Conservation (phyloP, 2,113 vertebrate species). For the Xiphias gladius region DNA sequence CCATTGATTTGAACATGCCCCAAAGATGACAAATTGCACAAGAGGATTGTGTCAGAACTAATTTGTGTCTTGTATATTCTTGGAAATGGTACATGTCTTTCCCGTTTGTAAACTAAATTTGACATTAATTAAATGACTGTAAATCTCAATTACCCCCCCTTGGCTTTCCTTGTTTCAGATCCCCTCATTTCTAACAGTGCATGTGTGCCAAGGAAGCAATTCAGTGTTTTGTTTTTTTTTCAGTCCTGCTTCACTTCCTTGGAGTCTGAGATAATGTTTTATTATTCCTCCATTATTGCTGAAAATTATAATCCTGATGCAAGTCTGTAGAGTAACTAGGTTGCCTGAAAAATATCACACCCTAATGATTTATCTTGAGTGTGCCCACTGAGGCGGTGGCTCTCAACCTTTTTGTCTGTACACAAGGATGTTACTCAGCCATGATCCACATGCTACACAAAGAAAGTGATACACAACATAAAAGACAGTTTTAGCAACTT, state of each 20-base stretch:
- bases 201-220: not conserved
- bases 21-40: slow-evolving; percentile 88
- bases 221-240: not conserved
- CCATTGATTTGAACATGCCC: slow-evolving; percentile 54
- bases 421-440: too few relatives aligned
- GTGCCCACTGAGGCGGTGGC: too few relatives aligned
- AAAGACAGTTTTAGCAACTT: too few relatives aligned
- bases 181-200: not conserved
- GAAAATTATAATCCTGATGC: not conserved
- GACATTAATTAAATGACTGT: slow-evolving; percentile 95
- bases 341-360: not conserved
- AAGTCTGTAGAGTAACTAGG: not conserved
- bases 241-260: not conserved
- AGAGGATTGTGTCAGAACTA: slow-evolving; percentile 87
- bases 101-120: slow-evolving; percentile 97
- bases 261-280: not conserved
- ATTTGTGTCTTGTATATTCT: slow-evolving; percentile 96
- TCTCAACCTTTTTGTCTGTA: not conserved
- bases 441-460: too few relatives aligned
- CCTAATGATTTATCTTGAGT: not conserved
- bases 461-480: too few relatives aligned
- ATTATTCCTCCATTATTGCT: not conserved
- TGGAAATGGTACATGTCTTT: slow-evolving; percentile 94
- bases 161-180: slow-evolving; percentile 25
- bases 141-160: slow-evolving; percentile 77